A percentile compares a stretch with the other conserved stretches of the same genome.
Conservation (phyloP, 2,113 vertebrate species). For the Nipponia nippon region DNA sequence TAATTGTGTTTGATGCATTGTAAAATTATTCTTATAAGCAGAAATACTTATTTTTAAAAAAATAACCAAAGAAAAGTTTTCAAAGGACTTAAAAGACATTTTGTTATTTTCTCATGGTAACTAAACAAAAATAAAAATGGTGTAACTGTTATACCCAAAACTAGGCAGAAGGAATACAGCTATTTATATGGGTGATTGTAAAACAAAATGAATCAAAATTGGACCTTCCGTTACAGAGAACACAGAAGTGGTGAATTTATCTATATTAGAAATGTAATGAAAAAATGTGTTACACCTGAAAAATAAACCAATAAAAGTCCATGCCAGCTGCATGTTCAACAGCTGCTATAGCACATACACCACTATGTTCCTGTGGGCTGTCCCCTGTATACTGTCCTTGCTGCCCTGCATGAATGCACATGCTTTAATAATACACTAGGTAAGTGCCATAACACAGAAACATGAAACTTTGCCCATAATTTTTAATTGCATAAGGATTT, state of each 20-base stretch:
- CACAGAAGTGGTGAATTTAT: not conserved
- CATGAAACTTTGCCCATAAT: not conserved
- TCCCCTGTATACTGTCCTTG: fast-evolving
- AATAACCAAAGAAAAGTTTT: not conserved
- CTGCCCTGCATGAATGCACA: not conserved
- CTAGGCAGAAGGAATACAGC: not conserved
- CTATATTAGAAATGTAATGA: not conserved
- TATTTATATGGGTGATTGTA: not conserved
- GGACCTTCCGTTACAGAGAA: not conserved
- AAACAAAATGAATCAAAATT: not conserved
- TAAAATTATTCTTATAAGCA: not conserved
- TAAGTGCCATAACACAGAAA: not conserved
- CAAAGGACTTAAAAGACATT: not conserved
- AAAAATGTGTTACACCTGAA: not conserved
- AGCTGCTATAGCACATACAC: not conserved
- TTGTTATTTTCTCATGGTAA: not conserved
- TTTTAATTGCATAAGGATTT: not conserved
- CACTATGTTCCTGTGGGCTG: not conserved
- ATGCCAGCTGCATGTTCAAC: not conserved
- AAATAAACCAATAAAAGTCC: not conserved
- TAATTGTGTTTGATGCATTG: not conserved
- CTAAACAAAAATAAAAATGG: not conserved
- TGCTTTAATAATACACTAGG: not conserved
- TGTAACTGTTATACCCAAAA: not conserved
- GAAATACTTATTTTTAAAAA: not conserved